Evolutionary conservation across 2,113 vertebrate species (phyloP).

Genomic region (Epinephelus moara): DNA sequence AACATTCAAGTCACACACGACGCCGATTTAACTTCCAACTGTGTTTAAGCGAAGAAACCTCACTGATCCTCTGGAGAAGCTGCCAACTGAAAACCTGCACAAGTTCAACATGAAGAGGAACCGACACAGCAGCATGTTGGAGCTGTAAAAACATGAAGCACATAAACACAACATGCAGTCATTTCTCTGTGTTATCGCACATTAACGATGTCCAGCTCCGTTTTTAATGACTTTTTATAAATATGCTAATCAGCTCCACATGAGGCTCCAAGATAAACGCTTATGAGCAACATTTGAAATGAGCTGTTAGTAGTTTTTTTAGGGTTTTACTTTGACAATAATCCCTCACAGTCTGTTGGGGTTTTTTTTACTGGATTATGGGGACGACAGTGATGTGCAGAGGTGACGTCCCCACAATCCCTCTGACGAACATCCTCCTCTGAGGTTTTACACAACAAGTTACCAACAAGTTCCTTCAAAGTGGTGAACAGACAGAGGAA

Average conservation of each 20-base stretch:
- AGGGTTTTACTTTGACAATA: conserved; percentile 39
- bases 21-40: conserved; percentile 9
- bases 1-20: conserved; percentile 12
- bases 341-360: conserved; percentile 21
- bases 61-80: too few relatives aligned
- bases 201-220: neutral
- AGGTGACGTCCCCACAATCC: conserved; percentile 14
- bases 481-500: neutral
- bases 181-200: neutral
- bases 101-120: neutral
- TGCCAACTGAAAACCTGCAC: neutral
- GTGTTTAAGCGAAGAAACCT: neutral
- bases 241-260: conserved; percentile 2
- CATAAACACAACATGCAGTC: neutral
- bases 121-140: neutral
- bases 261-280: neutral
- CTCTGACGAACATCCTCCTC: conserved; percentile 10
- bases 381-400: conserved; percentile 12
- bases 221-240: conserved; percentile 1
- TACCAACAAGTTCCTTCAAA: neutral
- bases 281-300: conserved; percentile 8
- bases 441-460: neutral
- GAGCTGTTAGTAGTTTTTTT: conserved; percentile 7
- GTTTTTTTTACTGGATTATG: conserved; percentile 29
- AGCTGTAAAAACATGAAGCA: neutral